Conservation (phyloP, 1,140 invertebrate genomes). For the Luehdorfia chinensis region DNA sequence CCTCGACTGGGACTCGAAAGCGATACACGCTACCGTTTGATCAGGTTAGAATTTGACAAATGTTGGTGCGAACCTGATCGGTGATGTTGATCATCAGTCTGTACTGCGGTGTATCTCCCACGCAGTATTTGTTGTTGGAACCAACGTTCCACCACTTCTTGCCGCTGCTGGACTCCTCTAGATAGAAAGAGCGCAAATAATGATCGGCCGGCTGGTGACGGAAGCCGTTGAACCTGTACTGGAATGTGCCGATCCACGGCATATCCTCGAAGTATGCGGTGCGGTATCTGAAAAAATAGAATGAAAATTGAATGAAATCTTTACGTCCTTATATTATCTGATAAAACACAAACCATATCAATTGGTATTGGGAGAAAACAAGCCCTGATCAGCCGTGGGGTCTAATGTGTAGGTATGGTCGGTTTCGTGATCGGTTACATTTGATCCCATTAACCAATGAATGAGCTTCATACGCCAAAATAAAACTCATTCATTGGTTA, state of each 20-base stretch:
- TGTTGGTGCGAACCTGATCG: conserved; percentile 84
- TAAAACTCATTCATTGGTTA: too few species aligned
- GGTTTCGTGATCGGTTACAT: too few species aligned
- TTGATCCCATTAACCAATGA: too few species aligned
- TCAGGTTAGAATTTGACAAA: too few species aligned
- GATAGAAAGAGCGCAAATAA: conserved; percentile 90
- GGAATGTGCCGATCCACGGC: conserved; percentile 91
- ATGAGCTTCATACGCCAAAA: too few species aligned
- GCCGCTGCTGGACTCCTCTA: conserved; percentile 76
- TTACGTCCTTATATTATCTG: background rate
- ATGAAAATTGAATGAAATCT: conserved; percentile 16
- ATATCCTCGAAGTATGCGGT: conserved; percentile 93
- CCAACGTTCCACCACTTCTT: conserved; percentile 31
- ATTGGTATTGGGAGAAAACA: too few species aligned
- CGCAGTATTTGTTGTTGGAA: conserved; percentile 80
- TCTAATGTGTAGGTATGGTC: too few species aligned
- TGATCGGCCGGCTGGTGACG: conserved; percentile 91
- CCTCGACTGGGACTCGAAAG: too few species aligned
- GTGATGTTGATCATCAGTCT: conserved; percentile 81
- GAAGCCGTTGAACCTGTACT: conserved; percentile 94
- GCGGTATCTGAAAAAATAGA: conserved; percentile 78
- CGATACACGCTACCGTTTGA: too few species aligned
- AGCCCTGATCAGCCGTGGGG: too few species aligned
- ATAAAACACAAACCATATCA: background rate
- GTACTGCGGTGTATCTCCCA: conserved; percentile 88